Percentiles rank a stretch among this genome's conserved stretches.
These are phyloP conservation scores for Corythaeola cristata DNA, from an alignment of 2,113 vertebrate genomes.

Conservation along the genomic window DNA sequence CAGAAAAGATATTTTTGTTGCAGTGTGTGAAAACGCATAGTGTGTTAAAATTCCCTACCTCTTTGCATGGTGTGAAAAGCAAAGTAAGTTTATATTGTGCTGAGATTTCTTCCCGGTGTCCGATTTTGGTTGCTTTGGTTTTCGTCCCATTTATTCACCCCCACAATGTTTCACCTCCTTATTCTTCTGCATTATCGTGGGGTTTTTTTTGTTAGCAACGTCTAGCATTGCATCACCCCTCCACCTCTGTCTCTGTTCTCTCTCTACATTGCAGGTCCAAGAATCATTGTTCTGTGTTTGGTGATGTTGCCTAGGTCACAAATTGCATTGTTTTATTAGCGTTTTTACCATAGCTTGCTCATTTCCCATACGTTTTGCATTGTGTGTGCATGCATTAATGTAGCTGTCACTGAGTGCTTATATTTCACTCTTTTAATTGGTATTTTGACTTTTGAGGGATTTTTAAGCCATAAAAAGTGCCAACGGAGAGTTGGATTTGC, in stretches of 20 bases:
- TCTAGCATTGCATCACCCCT: neutral
- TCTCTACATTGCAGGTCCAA: neutral
- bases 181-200: neutral
- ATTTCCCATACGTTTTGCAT: neutral
- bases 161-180: neutral
- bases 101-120: neutral
- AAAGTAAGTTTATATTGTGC: neutral
- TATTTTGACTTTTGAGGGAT: neutral
- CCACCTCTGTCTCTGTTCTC: neutral
- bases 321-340: constrained; percentile 2
- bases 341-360: neutral
- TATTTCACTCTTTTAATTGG: neutral
- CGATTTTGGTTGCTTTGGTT: neutral
- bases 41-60: neutral
- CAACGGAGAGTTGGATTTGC: neutral
- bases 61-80: neutral
- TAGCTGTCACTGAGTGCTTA: neutral
- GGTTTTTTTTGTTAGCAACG: neutral
- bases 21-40: neutral
- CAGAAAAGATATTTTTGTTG: neutral
- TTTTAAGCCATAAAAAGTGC: neutral
- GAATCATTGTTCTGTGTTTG: constrained; percentile 7
- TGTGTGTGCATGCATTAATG: neutral
- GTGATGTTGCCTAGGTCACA: constrained; percentile 23
- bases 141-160: neutral